A percentile compares a stretch with the other conserved stretches of the same genome.
These are phyloP conservation scores for Alloscopus bannaensis DNA, from an alignment of 2,888 invertebrate genomes.

Conservation along the genomic window DNA sequence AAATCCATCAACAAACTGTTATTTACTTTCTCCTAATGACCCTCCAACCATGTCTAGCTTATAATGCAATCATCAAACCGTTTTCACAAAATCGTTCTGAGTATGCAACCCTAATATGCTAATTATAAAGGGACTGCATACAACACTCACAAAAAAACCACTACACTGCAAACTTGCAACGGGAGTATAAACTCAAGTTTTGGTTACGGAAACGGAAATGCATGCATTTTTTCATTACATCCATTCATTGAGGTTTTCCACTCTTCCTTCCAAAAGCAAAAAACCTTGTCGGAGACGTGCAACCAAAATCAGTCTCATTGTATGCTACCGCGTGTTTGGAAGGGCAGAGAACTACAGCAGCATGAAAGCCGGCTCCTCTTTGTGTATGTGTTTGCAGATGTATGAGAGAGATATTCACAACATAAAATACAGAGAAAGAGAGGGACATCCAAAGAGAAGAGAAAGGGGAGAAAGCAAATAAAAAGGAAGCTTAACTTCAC, in stretches of 20 bases:
- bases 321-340: background rate
- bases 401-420: conserved; percentile 1
- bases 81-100: background rate
- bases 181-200: background rate
- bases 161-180: background rate
- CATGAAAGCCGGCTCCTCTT: background rate
- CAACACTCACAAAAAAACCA: background rate
- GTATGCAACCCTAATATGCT: background rate
- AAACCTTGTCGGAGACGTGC: background rate
- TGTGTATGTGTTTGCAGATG: background rate
- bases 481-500: conserved; percentile 42
- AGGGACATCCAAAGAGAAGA: background rate
- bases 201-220: background rate
- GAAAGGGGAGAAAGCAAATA: conserved; percentile 1
- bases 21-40: conserved; percentile 52
- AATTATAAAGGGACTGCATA: background rate
- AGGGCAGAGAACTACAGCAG: background rate
- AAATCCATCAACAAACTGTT: conserved; percentile 44
- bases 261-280: conserved; percentile 12
- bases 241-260: conserved; percentile 36
- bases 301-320: conserved; percentile 20
- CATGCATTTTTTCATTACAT: background rate
- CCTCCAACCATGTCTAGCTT: conserved; percentile 20
- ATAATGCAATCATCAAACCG: background rate
- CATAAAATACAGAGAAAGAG: background rate